Evolutionary conservation across 1,140 invertebrate species (phyloP), one percentile per base, ranked within the genome.

Genomic region (Sycophila sp.): DNA sequence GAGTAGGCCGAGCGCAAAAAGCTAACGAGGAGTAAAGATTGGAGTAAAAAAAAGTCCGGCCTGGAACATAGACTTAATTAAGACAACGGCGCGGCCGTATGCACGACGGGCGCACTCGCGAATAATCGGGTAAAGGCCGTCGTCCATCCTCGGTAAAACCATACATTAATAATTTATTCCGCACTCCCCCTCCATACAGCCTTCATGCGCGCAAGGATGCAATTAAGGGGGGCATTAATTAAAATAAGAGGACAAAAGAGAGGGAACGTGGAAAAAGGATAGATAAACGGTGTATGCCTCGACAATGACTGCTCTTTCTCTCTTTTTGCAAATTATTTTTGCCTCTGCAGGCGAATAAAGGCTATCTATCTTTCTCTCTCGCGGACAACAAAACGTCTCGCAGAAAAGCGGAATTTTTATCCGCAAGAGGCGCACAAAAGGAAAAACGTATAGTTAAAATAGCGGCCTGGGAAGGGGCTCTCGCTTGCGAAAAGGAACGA

Each of bases 401-500:
- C 38, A 56, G 47, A 32, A 26, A 59, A n/a, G 40, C 19, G 22
- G 56, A 69, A 42, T 64, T 53, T 64, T n/a, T 40, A 56, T 28
- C 30, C 36, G 47, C 60, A 45, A 47, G 42, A 62, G n/a, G n/a
- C n/a, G n/a, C n/a, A n/a, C 5, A 13, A 53, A 67, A 34, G 65
- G 22, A 64, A 67, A 34, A 4, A 59, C 4, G 28, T 11, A 65
- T 42, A 32, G 42, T 30, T 40, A 63, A 72, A 71, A 68, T n/a
- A 63, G 60, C 67, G 49, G 38, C 34, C 60, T 36, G 55, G 36
- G 49, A 45, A 19, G 42, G 17, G 40, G 47, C 24, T 66, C 73
- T 71, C 62, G 63, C 65, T 73, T 76, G 76, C 76, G 72, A 73
- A 74, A 76, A 70, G 71, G 72, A 75, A 56, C 24, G 47, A 68